A percentile compares a stretch with the other conserved stretches of the same genome.
Evolutionary conservation across 2,113 vertebrate genomes (phyloP).

Genomic region (Bubo scandiacus): DNA sequence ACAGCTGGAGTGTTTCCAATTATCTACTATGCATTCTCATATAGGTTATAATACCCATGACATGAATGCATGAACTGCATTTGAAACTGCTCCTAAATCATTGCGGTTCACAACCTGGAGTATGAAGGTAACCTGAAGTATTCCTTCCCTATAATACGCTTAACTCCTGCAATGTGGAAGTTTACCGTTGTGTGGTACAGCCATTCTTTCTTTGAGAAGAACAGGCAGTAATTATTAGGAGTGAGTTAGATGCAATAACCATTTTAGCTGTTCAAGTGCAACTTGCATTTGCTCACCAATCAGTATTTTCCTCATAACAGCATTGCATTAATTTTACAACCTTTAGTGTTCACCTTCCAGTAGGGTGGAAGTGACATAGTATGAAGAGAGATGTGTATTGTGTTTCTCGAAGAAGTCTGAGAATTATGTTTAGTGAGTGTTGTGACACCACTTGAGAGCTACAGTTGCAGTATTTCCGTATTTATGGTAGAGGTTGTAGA

Average conservation of each 20-base stretch:
- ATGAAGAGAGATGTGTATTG: fast-evolving
- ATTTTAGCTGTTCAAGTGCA: background rate
- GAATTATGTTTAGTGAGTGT: background rate
- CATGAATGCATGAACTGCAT: background rate
- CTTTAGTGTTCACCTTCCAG: background rate
- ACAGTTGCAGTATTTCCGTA: background rate
- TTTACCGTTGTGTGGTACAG: background rate
- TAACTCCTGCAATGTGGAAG: background rate
- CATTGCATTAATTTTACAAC: background rate
- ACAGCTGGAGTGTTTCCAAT: constrained; percentile 15
- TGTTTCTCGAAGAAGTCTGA: background rate
- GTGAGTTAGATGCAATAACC: background rate
- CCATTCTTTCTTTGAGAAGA: background rate
- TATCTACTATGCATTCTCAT: background rate
- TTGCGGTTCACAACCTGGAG: background rate
- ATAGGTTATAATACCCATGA: background rate
- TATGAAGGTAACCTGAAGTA: background rate
- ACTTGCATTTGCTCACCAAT: background rate
- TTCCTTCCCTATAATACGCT: background rate
- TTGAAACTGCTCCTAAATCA: background rate
- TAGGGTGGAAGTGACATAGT: background rate
- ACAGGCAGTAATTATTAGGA: too few relatives aligned
- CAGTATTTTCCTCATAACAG: background rate
- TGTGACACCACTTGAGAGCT: background rate
- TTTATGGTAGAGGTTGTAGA: background rate